These are phyloP conservation scores for Ictalurus punctatus DNA, from an alignment of 2,113 vertebrate genomes.

Conservation along the genomic window DNA sequence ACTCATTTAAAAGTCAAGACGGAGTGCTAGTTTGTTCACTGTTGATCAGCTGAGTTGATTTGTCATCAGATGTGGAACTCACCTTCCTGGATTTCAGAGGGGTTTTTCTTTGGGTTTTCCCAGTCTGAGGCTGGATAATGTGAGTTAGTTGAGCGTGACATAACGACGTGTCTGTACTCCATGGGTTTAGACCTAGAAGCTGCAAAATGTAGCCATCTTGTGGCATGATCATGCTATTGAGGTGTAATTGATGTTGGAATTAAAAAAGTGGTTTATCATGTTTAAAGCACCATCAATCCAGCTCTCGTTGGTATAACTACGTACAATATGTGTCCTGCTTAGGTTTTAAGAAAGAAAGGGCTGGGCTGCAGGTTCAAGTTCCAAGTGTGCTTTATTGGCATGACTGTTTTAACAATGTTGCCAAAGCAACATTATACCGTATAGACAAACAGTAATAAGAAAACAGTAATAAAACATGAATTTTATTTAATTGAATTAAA, in stretches of 20 bases:
- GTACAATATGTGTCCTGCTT: background rate
- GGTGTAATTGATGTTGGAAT: background rate
- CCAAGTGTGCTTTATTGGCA: background rate
- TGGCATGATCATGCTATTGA: background rate
- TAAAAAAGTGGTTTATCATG: background rate
- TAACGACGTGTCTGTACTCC: background rate
- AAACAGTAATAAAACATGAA: background rate
- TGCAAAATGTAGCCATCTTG: constrained; percentile 22
- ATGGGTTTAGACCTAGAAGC: background rate
- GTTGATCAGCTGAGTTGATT: background rate
- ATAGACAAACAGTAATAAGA: background rate
- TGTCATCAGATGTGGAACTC: background rate
- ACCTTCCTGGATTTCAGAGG: background rate
- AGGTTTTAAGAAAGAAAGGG: background rate
- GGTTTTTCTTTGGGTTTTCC: background rate
- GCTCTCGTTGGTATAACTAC: background rate
- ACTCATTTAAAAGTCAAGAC: background rate
- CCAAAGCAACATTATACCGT: background rate
- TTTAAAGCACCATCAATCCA: background rate
- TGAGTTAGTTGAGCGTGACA: background rate
- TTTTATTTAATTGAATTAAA: too few species aligned
- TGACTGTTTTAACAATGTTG: background rate
- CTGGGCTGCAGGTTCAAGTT: background rate
- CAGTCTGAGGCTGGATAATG: background rate
- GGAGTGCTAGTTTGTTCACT: background rate